Conservation (phyloP, 2,113 vertebrate species). For the Ptilorrhoa leucosticta region DNA sequence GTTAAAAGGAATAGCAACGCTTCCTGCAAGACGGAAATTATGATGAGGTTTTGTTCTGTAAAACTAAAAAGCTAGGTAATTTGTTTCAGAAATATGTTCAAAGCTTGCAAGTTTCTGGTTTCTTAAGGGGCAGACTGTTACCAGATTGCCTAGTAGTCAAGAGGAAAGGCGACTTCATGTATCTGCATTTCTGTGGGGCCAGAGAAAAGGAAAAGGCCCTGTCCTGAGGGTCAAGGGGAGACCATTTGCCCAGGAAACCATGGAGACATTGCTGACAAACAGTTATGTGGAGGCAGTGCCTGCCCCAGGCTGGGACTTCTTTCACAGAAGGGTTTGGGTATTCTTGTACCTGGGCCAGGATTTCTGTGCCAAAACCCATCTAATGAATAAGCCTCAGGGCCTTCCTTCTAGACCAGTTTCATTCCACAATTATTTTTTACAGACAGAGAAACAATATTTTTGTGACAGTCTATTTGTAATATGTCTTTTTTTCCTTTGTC, state of each 20-base stretch:
- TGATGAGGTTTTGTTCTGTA: not conserved
- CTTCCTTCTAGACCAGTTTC: not conserved
- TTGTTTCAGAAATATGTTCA: not conserved
- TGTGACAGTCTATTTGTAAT: not conserved
- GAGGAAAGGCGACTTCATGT: not conserved
- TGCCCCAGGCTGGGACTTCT: not conserved
- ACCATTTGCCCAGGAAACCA: not conserved
- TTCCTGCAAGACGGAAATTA: not conserved
- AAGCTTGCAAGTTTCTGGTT: not conserved
- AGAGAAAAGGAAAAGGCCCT: not conserved
- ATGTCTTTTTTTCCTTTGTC: not conserved
- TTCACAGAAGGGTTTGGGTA: not conserved
- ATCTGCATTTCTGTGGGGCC: not conserved
- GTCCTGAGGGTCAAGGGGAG: accelerated
- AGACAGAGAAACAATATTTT: not conserved
- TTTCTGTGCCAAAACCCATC: not conserved
- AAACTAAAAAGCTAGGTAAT: not conserved
- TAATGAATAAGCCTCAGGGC: not conserved
- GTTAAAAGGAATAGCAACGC: not conserved
- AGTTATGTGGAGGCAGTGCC: not conserved
- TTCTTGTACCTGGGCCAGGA: not conserved
- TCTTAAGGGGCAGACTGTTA: accelerated
- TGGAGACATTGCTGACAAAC: not conserved
- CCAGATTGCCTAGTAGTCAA: not conserved
- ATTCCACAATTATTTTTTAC: not conserved